Base-by-base conservation (phyloP, 92 coral and sea anemone genomes). In the Metridium senile region DNA sequence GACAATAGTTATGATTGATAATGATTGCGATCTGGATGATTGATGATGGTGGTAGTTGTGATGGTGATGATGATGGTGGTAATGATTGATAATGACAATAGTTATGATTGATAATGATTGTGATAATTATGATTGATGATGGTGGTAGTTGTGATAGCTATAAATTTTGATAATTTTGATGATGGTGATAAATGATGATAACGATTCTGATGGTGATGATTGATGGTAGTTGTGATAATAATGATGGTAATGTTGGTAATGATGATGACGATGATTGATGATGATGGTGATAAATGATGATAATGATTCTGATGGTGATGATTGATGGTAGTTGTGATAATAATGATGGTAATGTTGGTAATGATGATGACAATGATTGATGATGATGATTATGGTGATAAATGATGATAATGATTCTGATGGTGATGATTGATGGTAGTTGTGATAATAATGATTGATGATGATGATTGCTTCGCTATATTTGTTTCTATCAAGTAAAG, bases 261-360 rank as follows among this genome's bases (percentile, higher is more conserved):
- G 49, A 62, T 19, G 19, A 25, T 19, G 2, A 20, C 18, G 63
- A 57, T 2, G 9, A 20, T 20, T 2, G 63, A 2, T 57, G 9
- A 20, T 39, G 49, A 39, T 13, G 49, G 13, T 39, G 13, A 39
- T 13, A 6, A 57, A 2, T 2, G n/a, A n/a, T n/a, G n/a, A n/a
- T n/a, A n/a, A n/a, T n/a, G n/a, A n/a, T n/a, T n/a, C n/a, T n/a
- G n/a, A n/a, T n/a, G n/a, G n/a, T n/a, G n/a, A n/a, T n/a, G n/a
- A n/a, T 20, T 57, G 63, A 57, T 8, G 72, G 30, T 73, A 35
- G 54, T 32, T 65, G 30, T 52, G 76, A 45, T 34, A 30, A n/a
- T 34, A 39, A 22, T 39, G n/a, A n/a, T n/a, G n/a, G n/a, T 39
- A 39, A 13, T 39, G 49, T 4, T 13, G 13, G 13, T 39, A 13